Evolutionary conservation across 2,113 vertebrate genomes (phyloP), one percentile per base, ranked within the genome.

Genomic region (Zootoca vivipara): DNA sequence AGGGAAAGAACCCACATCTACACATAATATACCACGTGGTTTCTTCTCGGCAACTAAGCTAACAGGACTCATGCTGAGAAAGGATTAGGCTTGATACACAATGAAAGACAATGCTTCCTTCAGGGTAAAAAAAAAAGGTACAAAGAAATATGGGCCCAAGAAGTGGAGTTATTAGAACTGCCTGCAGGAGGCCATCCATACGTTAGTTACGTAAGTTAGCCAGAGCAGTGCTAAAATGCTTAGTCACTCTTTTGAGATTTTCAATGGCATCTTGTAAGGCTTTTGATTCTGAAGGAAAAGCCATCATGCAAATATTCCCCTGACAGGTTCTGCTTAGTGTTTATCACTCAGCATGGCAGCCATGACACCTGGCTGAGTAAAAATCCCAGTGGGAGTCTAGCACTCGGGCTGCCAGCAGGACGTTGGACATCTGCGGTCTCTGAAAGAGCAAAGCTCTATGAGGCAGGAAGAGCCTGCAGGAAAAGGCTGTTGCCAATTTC

Each of bases 301-400:
- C 83, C 93, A 92, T 85, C 94, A 94, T 95, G 92, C 91, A 95
- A 95, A 97, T 93, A 96, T 95, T 96, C 95, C 93, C 95, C 95
- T 90, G 96, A 96, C 96, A 96, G 96, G 94, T 96, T 97, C 93
- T 93, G 95, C 96, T 98, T 97, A 97, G 96, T 97, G 97, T 97
- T 97, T 97, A 96, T 95, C 92, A 96, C 97, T 96, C 97, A 96
- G 95, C 67, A 1, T 94, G 95, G 96, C 95, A 96, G 95, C 96
- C 96, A 92, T 75, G 96, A 97, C 96, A 97, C 97, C 97, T 97
- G 93, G 95, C 97, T 97, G 97, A 97, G 97, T 98, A 97, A 97
- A 97, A 97, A 95, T 97, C 98, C 96, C 97, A 80, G 95, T 96
- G 94, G 98, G 95, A 97, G 96, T 78, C 89, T 93, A 96, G 96